Conservation (phyloP, 1,140 invertebrate genomes). For the Pachypeltis micranthus region DNA sequence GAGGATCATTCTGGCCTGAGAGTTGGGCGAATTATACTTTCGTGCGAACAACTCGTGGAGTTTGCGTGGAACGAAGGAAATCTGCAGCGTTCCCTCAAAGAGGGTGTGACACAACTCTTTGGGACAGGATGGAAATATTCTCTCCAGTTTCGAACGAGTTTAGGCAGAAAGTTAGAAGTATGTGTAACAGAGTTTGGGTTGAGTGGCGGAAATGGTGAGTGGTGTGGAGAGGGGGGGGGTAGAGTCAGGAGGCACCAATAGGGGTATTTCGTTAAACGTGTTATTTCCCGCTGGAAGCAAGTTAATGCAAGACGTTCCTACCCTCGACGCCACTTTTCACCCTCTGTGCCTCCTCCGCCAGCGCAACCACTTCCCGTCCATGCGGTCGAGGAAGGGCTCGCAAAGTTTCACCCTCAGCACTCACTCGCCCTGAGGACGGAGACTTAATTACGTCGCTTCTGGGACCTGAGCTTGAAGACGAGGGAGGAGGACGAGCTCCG, state of each 20-base stretch:
- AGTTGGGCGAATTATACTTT: no score
- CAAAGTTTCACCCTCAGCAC: not conserved
- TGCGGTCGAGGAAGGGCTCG: not conserved
- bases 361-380: no score
- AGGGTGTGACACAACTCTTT: no score
- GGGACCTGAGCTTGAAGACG: no score
- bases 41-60: no score
- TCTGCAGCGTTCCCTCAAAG: no score
- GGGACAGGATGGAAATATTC: no score
- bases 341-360: no score
- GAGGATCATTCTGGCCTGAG: no score
- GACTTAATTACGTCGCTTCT: slow-evolving; percentile 4
- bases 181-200: not conserved
- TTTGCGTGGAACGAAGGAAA: no score
- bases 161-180: not conserved
- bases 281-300: not conserved
- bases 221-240: not conserved
- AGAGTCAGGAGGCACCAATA: not conserved
- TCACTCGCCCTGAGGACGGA: not conserved
- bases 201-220: not conserved
- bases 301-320: slow-evolving; percentile 2
- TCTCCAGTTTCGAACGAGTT: not conserved
- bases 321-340: no score
- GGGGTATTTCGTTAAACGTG: slow-evolving; percentile 8
- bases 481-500: no score